Evolutionary conservation across 2,888 invertebrate species (phyloP), one percentile per base, ranked within the genome.

Genomic region (Hypomecis atomaria): DNA sequence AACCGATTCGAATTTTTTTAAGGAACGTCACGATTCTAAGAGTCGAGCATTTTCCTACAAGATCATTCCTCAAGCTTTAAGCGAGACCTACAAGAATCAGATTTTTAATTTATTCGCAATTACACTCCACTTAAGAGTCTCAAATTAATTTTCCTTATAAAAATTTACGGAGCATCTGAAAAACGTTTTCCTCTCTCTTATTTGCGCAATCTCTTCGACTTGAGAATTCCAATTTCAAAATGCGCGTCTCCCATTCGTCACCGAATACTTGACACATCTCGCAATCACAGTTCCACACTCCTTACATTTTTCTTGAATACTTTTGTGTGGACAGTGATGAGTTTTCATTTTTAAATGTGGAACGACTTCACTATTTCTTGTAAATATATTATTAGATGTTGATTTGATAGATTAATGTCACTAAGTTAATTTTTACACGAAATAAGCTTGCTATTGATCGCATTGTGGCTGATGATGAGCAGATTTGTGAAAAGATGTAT

Each of bases 221-320:
- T 40, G 55, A 65, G 59, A 65, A 75, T 78, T 78, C 78, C 74
- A 69, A 77, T 81, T 79, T 78, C 73, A 75, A 73, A 81, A 75
- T 72, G 66, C 72, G 54, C 68, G 70, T 49, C 71, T 61, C 66
- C 71, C 70, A 71, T 77, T 72, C 69, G 74, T 75, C 71, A 74
- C 68, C 68, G 78, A 74, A 78, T 78, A 69, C 75, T 76, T 59
- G 75, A 75, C 76, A 77, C 74, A 50, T 75, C 68, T 68, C 59
- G 65, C 66, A 69, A 76, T 77, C 78, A 81, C 80, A 75, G 42
- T 42, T 33, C 54, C 37, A 76, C 71, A 75, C 67, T 59, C 58
- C 64, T 70, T 59, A 71, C 71, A 73, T 74, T 71, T 73, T 73
- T 73, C 71, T 67, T 62, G 57, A 65, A 60, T 70, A 67, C 69